Evolutionary conservation across 2,113 vertebrate genomes (phyloP).

Genomic region (Clupea harengus): DNA sequence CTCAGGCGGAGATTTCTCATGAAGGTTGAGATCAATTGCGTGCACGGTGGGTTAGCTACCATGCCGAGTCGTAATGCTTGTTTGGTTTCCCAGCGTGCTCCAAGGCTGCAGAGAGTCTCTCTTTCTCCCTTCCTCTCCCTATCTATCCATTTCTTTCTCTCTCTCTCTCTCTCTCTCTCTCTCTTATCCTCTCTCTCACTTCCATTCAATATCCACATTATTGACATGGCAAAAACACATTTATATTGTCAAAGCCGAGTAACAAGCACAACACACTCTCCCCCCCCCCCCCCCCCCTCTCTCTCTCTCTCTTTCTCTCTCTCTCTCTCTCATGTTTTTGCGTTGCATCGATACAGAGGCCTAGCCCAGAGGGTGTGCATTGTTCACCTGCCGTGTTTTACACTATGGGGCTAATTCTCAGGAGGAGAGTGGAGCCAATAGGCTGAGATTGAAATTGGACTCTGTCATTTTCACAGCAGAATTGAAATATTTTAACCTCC

Average conservation of each 20-base stretch:
- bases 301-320: background rate
- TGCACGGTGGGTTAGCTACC: background rate
- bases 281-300: no score
- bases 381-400: background rate
- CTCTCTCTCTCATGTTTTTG: background rate
- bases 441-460: background rate
- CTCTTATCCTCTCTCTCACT: background rate
- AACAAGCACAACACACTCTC: no score
- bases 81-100: background rate
- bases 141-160: background rate
- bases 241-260: background rate
- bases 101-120: background rate
- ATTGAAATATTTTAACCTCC: constrained; percentile 9
- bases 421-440: background rate
- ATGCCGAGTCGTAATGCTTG: background rate
- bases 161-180: background rate
- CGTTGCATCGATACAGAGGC: no score
- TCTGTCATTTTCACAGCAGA: background rate
- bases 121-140: background rate
- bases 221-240: background rate
- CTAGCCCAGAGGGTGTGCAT: no score
- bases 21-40: constrained; percentile 11
- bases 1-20: constrained; percentile 30
- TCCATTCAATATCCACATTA: background rate
- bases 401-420: background rate